A percentile compares a stretch with the other conserved stretches of the same genome.
Evolutionary conservation across 2,888 invertebrate species (phyloP).

Genomic region (Masnerella sp.): DNA sequence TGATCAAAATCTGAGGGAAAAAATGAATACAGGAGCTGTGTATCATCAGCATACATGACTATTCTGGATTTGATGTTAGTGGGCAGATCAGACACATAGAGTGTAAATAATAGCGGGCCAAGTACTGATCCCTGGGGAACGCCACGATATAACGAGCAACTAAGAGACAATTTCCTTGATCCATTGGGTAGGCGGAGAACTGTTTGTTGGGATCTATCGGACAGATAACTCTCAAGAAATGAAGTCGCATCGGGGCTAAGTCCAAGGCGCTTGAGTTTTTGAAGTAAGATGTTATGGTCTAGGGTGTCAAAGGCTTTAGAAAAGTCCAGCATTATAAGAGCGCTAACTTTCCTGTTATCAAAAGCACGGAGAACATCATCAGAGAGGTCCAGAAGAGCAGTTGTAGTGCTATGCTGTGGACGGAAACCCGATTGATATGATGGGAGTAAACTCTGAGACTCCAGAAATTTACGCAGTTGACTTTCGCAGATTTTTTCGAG

Average conservation of each 20-base stretch:
- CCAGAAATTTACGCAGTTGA: background rate
- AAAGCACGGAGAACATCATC: background rate
- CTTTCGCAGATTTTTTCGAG: constrained; percentile 4
- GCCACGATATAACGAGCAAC: background rate
- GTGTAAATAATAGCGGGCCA: background rate
- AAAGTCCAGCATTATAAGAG: background rate
- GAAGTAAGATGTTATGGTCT: background rate
- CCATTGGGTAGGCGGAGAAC: background rate
- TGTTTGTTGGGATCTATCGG: background rate
- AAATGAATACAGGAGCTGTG: background rate
- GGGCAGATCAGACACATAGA: constrained; percentile 3
- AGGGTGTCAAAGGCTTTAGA: background rate
- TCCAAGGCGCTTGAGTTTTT: background rate
- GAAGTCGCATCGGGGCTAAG: background rate
- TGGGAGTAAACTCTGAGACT: background rate
- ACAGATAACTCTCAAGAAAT: background rate
- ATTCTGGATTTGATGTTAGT: background rate
- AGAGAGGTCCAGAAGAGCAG: background rate
- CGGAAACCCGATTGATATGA: constrained; percentile 7
- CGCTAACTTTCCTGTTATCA: background rate
- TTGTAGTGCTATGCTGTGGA: constrained; percentile 5
- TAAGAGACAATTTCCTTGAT: background rate
- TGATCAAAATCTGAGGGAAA: background rate
- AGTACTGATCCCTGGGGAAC: constrained; percentile 3
- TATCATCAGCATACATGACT: constrained; percentile 8